Evolutionary conservation across 2,797 vertebrate genomes (phyloP).

Genomic region (Dermochelys coriacea): DNA sequence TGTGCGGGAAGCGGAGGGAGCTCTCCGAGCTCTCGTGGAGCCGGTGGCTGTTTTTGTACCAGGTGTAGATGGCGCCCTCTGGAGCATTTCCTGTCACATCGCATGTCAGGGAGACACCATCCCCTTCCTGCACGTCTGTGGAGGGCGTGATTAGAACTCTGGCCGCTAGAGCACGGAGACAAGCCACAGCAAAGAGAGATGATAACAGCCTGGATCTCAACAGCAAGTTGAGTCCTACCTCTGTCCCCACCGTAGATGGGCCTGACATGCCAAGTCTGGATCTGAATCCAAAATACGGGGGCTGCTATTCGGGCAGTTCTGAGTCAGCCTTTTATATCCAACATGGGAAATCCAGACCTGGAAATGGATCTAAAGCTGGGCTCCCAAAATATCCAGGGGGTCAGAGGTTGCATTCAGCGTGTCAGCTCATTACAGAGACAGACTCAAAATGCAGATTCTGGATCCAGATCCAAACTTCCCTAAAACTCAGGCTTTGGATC

Average conservation of each 20-base stretch:
- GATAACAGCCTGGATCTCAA: accelerated
- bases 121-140: constrained; percentile 75
- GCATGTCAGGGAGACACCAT: constrained; percentile 73
- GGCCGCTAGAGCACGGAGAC: constrained; percentile 60
- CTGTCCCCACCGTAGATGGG: neutral
- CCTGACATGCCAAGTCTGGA: neutral
- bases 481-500: neutral
- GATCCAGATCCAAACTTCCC: neutral
- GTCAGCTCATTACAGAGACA: no score
- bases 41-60: constrained; percentile 75
- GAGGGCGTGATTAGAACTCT: constrained; percentile 74
- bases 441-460: neutral
- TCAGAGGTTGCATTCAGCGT: neutral
- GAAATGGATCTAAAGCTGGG: neutral
- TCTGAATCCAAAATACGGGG: neutral
- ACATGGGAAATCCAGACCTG: neutral
- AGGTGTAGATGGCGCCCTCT: constrained; percentile 49
- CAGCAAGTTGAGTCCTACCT: neutral
- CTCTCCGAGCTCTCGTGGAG: neutral
- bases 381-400: accelerated
- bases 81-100: neutral
- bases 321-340: neutral
- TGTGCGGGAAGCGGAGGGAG: constrained; percentile 26
- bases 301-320: neutral
- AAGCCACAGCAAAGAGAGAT: neutral